Base-by-base conservation (phyloP, 2,113 vertebrate genomes). In the Ia io region DNA sequence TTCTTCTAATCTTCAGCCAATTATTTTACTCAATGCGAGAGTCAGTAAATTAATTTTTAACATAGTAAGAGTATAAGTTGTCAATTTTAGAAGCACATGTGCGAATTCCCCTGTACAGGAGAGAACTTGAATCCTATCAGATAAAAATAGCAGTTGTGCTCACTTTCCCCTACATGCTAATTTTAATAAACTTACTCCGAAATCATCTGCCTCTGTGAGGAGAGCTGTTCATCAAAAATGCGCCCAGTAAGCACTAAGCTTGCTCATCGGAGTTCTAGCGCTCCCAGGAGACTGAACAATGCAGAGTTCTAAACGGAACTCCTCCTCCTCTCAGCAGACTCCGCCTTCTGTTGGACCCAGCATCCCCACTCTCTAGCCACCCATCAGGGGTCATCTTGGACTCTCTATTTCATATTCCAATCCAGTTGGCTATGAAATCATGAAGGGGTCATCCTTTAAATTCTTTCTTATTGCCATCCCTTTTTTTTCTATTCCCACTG, bases 141-240 rank as follows among this genome's bases (percentile, higher is more conserved):
- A 96, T 98, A 98, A 98, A 97, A 98, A 97, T 96, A 96, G 96
- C 88, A 70, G 76, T 77, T 90, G 95, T 67, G 37, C 96, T 97
- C 93, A 74, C 93, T 96, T 84, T 77, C 96, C 95, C 96, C 95
- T 92, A 87, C 88, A 84, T 42, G 70, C 94, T 97, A 96, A 97
- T 97, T 97, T 97, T 96, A 97, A 98, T 97, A 96, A 97, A 97
- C 96, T 97, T 97, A 96, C 97, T 98, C 96, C 93, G 95, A 95
- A 97, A 97, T 97, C 97, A 97, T 93, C 95, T 96, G 97, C 97
- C 95, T 94, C 96, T 91, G 93, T 51, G 96, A 97, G 93, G 96
- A 97, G 89, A 90, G 92, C 94, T 95, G 95, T 84, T 97, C 97
- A 94, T 96, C 96, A 94, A 79, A 95, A 86, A 91, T 40, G 59